phyloP scores from a whole-genome alignment of 2,888 invertebrate species.

The Trissoscelio sp. region DNA sequence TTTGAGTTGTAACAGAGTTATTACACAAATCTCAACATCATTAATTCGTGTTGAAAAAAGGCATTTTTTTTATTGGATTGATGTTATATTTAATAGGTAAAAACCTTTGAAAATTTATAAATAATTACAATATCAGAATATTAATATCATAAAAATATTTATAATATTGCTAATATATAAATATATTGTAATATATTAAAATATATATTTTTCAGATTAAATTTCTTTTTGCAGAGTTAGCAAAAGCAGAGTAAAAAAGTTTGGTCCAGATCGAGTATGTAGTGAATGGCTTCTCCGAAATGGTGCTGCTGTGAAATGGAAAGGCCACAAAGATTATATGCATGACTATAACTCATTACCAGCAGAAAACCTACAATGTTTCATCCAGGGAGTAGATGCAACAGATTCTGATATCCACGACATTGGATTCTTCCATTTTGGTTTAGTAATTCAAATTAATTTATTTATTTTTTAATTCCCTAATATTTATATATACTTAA shows the following conservation, averaged over 20 bases:
- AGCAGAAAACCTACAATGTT: constrained; percentile 83
- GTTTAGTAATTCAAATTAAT: no score
- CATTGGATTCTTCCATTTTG: constrained; percentile 93
- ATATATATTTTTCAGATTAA: no score
- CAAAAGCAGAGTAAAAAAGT: constrained; percentile 86
- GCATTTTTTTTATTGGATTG: constrained; percentile 52
- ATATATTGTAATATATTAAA: no score
- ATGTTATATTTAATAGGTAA: constrained; percentile 61
- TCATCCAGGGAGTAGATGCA: constrained; percentile 90
- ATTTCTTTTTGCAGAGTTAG: constrained; percentile 86
- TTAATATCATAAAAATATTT: neutral
- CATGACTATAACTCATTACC: constrained; percentile 92
- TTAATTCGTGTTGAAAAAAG: constrained; percentile 23
- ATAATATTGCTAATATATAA: neutral
- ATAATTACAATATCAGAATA: neutral
- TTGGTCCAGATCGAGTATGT: constrained; percentile 95
- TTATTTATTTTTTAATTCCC: no score
- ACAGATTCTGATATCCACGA: constrained; percentile 92
- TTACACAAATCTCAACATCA: no score
- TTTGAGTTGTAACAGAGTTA: no score
- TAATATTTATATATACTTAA: no score
- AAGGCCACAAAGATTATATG: constrained; percentile 84
- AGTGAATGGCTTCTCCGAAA: constrained; percentile 98
- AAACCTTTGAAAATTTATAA: neutral
- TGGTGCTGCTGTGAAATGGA: constrained; percentile 93